Percentiles rank a stretch among this genome's conserved stretches.
phyloP scores from a whole-genome alignment of 2,888 invertebrate species.

The Chrysodeixis includens region DNA sequence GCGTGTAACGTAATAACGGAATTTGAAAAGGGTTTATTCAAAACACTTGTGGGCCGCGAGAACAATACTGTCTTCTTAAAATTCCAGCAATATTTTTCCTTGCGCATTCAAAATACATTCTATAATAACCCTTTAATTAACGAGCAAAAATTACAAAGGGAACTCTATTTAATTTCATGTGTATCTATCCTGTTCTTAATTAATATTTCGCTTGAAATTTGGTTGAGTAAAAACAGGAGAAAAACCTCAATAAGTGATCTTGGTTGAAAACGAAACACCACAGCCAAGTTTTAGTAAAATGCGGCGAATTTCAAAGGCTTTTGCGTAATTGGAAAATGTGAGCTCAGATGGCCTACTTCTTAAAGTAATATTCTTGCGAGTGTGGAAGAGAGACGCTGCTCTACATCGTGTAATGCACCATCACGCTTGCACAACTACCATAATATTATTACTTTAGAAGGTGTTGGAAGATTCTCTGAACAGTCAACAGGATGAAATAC shows the following conservation, averaged over 20 bases:
- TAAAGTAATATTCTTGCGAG: too few species aligned
- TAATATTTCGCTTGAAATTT: slow-evolving; percentile 15
- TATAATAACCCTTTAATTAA: slow-evolving; percentile 4
- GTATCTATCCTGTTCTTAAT: slow-evolving; percentile 10
- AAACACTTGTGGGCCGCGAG: slow-evolving; percentile 3
- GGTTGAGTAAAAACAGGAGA: slow-evolving; percentile 8
- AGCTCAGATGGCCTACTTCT: too few species aligned
- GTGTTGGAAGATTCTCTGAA: too few species aligned
- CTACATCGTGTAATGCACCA: too few species aligned
- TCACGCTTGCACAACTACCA: too few species aligned
- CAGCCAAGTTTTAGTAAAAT: slow-evolving; percentile 31
- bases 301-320: slow-evolving; percentile 42
- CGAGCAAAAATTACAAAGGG: background rate
- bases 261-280: slow-evolving; percentile 20
- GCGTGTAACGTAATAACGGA: background rate
- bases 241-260: slow-evolving; percentile 15
- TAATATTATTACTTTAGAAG: too few species aligned
- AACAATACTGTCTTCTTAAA: slow-evolving; percentile 7
- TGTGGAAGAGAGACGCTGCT: too few species aligned
- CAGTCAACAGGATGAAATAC: slow-evolving; percentile 24
- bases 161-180: background rate
- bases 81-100: background rate
- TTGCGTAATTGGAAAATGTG: slow-evolving; percentile 40
- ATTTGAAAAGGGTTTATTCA: slow-evolving; percentile 6
- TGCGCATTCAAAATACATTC: background rate